Percentiles rank a stretch among this genome's conserved stretches.
Evolutionary conservation across 2,797 vertebrate genomes (phyloP).

Genomic region (Nasua narica): DNA sequence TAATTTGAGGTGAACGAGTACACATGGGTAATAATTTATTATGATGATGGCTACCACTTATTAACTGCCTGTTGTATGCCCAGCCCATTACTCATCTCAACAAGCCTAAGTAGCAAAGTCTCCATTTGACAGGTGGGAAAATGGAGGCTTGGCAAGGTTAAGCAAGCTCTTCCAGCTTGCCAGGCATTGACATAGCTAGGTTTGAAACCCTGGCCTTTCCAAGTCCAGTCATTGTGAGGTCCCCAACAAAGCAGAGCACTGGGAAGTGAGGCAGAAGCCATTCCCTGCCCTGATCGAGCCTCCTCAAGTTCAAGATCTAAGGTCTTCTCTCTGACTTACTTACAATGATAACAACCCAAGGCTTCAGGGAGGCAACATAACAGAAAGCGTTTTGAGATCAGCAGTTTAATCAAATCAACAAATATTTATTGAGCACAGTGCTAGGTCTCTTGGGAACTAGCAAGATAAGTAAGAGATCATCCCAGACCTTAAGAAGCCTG

Average conservation of each 20-base stretch:
- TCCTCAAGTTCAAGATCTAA: not conserved
- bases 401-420: conserved; percentile 40
- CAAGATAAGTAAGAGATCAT: not conserved
- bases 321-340: not conserved
- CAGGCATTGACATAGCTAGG: not conserved
- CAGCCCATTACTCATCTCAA: not conserved
- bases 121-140: not conserved
- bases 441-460: not conserved
- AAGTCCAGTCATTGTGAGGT: too few relatives aligned
- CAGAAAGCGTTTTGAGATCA: not conserved
- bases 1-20: not conserved
- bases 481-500: not conserved
- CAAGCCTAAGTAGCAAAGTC: not conserved
- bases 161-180: not conserved
- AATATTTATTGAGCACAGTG: not conserved
- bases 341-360: not conserved
- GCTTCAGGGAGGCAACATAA: not conserved
- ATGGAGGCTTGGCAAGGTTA: not conserved
- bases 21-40: not conserved
- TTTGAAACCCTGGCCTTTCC: not conserved
- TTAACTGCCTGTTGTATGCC: not conserved
- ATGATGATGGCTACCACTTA: not conserved
- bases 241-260: not conserved
- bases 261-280: not conserved
- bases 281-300: not conserved